Conservation (phyloP, 1,140 invertebrate species). For the Papilio polytes region DNA sequence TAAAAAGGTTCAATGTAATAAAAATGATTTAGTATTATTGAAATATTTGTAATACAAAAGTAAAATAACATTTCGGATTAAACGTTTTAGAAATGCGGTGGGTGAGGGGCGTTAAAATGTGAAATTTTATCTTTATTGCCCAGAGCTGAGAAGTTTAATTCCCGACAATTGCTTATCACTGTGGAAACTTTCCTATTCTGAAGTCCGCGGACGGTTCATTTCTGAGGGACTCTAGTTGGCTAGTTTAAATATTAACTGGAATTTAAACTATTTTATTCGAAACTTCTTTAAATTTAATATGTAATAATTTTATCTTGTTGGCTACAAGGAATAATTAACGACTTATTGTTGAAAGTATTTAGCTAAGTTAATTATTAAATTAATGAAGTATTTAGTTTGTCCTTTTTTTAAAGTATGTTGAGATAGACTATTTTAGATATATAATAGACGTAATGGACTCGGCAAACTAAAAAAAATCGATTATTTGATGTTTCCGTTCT, state of each 20-base stretch:
- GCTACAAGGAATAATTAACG: neutral
- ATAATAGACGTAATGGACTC: too few species aligned
- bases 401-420: too few species aligned
- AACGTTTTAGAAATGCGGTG: constrained; percentile 23
- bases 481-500: too few species aligned
- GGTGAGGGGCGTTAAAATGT: constrained; percentile 25
- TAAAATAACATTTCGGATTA: constrained; percentile 8
- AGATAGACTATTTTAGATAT: too few species aligned
- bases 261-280: constrained; percentile 2
- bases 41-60: constrained; percentile 2
- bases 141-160: constrained; percentile 37
- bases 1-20: too few species aligned
- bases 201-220: constrained; percentile 31
- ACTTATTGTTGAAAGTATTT: neutral
- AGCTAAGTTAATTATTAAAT: constrained; percentile 26
- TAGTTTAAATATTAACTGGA: constrained; percentile 41
- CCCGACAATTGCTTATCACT: constrained; percentile 36
- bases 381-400: constrained; percentile 46
- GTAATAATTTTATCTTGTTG: neutral
- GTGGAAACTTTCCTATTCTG: constrained; percentile 29
- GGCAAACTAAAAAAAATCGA: too few species aligned
- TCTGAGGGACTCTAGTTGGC: constrained; percentile 22
- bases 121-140: constrained; percentile 35
- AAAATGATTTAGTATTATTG: neutral
- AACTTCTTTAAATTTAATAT: neutral